Evolutionary conservation across 1,140 invertebrate genomes (phyloP), one percentile per base, ranked within the genome.

Genomic region (Drosophila orena): DNA sequence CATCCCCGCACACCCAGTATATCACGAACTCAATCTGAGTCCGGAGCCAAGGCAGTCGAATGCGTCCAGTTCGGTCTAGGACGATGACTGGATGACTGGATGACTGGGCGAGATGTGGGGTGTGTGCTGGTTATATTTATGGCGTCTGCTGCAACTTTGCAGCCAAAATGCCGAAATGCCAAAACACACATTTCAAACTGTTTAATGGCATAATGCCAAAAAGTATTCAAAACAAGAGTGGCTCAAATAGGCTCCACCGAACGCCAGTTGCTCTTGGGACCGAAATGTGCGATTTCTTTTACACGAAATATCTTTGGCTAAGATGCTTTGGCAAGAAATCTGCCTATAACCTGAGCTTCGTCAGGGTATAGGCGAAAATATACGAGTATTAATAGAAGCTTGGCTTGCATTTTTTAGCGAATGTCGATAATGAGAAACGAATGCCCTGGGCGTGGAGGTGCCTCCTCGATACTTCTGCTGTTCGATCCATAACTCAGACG

Each of bases 351-450:
- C 42, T 4, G 8, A 22, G 4, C 14, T 8, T 30, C 14, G 8
- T 8, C 8, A 61, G 35, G 24, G 46, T 34, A 27, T n/a, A 2
- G 10, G 20, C 12, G 10, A 46, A 40, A 10, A 57, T 46, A 54
- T 52, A n/a, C n/a, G n/a, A n/a, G n/a, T n/a, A 52, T 70, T 71
- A 70, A 77, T 77, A 57, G 59, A 71, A 88, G 81, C 61, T 83
- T 73, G 71, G 35, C 83, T 68, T 79, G 71, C 84, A 88, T 72
- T 84, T 73, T 79, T 76, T 70, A 77, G 65, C 68, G 59, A 84
- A 89, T 79, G 77, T 74, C 84, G 81, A 88, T 88, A 90, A 89
- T 88, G 80, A 84, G 84, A 77, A 89, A 88, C 70, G 72, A 88
- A 89, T 74, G 79, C 80, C 80, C 64, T 68, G 79, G 54, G 46